These are phyloP conservation scores for Forbesichthys agassizii DNA, from an alignment of 2,113 vertebrate genomes.

Conservation along the genomic window DNA sequence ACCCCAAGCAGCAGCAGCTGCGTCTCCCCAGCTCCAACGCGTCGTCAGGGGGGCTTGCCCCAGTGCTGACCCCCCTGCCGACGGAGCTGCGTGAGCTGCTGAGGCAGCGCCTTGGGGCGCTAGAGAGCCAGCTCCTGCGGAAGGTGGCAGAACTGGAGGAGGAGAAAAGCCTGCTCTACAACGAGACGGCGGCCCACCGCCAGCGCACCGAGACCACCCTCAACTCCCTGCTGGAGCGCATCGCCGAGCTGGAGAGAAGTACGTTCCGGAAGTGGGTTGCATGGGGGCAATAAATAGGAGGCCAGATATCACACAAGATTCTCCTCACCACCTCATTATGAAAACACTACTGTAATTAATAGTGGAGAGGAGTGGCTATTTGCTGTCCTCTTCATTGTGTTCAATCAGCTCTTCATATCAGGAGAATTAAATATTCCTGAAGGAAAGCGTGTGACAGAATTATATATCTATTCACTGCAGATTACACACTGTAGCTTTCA, in stretches of 20 bases:
- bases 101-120: slow-evolving; percentile 85
- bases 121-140: slow-evolving; percentile 90
- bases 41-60: slow-evolving; percentile 63
- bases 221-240: slow-evolving; percentile 89
- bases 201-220: slow-evolving; percentile 89
- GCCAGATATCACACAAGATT: slow-evolving; percentile 21
- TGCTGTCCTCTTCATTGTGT: slow-evolving; percentile 31
- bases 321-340: slow-evolving; percentile 24
- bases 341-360: slow-evolving; percentile 34
- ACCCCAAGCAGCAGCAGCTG: slow-evolving; percentile 84
- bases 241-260: slow-evolving; percentile 94
- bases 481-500: slow-evolving; percentile 15
- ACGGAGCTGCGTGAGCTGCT: slow-evolving; percentile 89
- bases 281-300: slow-evolving; percentile 28
- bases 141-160: slow-evolving; percentile 95
- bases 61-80: slow-evolving; percentile 71
- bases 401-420: slow-evolving; percentile 29
- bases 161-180: slow-evolving; percentile 93
- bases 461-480: slow-evolving; percentile 8
- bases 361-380: slow-evolving; percentile 36
- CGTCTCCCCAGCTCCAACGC: slow-evolving; percentile 74
- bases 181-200: slow-evolving; percentile 90
- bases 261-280: slow-evolving; percentile 32
- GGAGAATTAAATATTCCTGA: background rate
- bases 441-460: slow-evolving; percentile 19